Evolutionary conservation across 2,113 vertebrate species (phyloP).

Genomic region (Abramis brama): DNA sequence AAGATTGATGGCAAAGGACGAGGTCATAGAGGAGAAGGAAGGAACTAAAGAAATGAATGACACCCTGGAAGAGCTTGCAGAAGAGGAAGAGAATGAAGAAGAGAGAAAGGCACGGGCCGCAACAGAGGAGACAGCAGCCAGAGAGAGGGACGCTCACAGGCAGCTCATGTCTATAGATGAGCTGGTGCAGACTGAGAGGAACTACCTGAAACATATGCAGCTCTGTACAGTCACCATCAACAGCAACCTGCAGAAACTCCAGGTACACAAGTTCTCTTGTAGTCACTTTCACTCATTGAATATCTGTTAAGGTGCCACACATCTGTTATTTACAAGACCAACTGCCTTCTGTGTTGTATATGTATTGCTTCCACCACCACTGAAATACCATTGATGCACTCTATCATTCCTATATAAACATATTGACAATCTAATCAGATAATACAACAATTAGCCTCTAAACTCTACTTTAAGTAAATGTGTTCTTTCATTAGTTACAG

Average conservation of each 20-base stretch:
- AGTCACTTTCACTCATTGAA: not conserved
- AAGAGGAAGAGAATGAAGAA: constrained; percentile 23
- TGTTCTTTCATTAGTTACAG: not conserved
- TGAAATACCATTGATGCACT: not conserved
- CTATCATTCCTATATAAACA: not conserved
- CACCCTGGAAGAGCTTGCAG: constrained; percentile 9
- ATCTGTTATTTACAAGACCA: not conserved
- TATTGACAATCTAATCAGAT: not conserved
- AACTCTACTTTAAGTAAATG: not conserved
- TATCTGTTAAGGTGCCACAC: not conserved
- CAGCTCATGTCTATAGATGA: constrained; percentile 84
- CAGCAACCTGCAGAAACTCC: constrained; percentile 76
- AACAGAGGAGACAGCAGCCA: constrained; percentile 62
- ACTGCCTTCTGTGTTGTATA: not conserved
- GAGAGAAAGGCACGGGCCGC: constrained; percentile 54
- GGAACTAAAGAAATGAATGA: constrained; percentile 36
- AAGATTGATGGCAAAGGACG: constrained; percentile 27
- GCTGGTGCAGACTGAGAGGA: constrained; percentile 85
- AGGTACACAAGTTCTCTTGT: constrained; percentile 62
- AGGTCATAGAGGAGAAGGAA: constrained; percentile 26
- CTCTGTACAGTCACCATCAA: constrained; percentile 81
- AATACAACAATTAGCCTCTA: not conserved
- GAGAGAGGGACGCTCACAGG: constrained; percentile 72
- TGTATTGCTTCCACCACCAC: not conserved
- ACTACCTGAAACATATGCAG: constrained; percentile 81